These are phyloP conservation scores for Heterotilapia buettikoferi DNA, from an alignment of 2,113 vertebrate genomes.

Conservation along the genomic window DNA sequence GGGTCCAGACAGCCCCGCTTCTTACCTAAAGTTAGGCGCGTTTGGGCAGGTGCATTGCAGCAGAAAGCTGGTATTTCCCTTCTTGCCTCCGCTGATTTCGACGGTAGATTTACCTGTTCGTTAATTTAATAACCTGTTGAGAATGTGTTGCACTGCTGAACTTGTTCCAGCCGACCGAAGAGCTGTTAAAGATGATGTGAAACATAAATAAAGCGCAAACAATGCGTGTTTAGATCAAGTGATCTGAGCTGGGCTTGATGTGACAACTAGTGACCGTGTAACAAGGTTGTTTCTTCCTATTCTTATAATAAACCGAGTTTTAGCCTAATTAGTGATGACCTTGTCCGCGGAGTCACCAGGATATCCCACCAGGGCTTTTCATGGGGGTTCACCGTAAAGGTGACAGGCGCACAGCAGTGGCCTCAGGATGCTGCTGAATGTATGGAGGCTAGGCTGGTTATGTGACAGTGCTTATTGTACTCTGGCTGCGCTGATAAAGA, in stretches of 20 bases:
- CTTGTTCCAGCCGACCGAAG: neutral
- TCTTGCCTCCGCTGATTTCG: neutral
- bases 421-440: neutral
- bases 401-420: neutral
- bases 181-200: neutral
- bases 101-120: neutral
- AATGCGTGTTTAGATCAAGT: neutral
- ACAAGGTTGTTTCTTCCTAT: neutral
- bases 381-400: neutral
- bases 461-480: neutral
- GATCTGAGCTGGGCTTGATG: neutral
- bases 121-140: neutral
- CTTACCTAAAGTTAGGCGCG: constrained; percentile 41
- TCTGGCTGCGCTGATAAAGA: neutral
- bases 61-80: constrained; percentile 35
- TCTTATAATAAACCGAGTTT: neutral
- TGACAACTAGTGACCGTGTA: neutral
- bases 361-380: neutral
- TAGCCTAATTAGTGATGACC: neutral
- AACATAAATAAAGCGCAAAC: neutral
- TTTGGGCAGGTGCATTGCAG: constrained; percentile 72
- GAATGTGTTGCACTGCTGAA: neutral
- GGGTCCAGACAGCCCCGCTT: constrained; percentile 29
- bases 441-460: neutral
- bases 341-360: neutral